Percentiles rank a stretch among this genome's conserved stretches.
Evolutionary conservation across 2,113 vertebrate species (phyloP).

Genomic region (Zosterops hypoxanthus): DNA sequence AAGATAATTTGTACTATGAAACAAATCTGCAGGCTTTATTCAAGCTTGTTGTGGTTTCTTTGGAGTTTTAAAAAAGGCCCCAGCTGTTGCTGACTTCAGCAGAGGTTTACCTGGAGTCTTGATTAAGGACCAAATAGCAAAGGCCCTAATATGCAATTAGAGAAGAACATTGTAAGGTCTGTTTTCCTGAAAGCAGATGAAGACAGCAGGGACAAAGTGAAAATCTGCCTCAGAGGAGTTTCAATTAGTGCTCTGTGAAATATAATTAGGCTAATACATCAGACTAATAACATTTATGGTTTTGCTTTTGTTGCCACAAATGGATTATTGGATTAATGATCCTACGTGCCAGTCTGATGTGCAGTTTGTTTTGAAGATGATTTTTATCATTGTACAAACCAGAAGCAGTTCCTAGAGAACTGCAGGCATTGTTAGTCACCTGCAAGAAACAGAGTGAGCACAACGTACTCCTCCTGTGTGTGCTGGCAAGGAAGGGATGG

Average conservation of each 20-base stretch:
- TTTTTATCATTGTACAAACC: background rate
- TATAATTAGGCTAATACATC: constrained; percentile 1
- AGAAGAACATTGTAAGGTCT: background rate
- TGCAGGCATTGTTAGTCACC: background rate
- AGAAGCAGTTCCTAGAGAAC: background rate
- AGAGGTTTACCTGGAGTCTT: background rate
- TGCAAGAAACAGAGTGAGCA: fast-evolving
- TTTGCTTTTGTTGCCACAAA: constrained; percentile 21
- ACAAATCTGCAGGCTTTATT: background rate
- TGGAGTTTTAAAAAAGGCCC: background rate
- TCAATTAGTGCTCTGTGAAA: background rate
- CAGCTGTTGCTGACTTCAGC: background rate
- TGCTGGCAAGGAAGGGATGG: background rate
- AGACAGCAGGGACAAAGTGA: background rate
- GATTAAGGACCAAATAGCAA: background rate
- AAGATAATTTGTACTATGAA: background rate
- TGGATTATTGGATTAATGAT: constrained; percentile 42
- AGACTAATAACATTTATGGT: background rate
- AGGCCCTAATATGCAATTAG: constrained; percentile 24
- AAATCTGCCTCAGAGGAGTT: constrained; percentile 12
- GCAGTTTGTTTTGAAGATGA: background rate
- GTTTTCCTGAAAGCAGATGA: background rate
- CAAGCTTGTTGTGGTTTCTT: background rate
- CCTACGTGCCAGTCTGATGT: background rate
- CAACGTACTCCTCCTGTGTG: fast-evolving